Conservation (phyloP, 2,113 vertebrate genomes). For the Indicator maculatus region DNA sequence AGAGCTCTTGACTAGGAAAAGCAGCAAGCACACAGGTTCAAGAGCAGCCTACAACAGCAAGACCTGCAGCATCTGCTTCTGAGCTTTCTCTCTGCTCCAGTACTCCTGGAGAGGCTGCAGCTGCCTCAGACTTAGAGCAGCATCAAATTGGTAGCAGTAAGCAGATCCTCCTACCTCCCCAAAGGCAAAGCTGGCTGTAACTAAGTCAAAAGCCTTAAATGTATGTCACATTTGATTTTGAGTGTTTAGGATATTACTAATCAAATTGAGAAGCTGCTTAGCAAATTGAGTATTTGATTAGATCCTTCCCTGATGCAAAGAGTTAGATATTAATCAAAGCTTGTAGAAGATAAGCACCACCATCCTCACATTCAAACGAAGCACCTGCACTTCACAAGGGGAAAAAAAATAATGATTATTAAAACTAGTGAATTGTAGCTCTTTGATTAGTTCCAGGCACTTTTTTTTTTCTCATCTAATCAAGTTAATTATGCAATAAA, state of each 20-base stretch:
- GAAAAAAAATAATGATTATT: constrained; percentile 27
- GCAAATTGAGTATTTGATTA: constrained; percentile 70
- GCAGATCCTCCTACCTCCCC: background rate
- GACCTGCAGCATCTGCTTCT: background rate
- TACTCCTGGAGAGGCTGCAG: background rate
- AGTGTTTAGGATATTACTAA: constrained; percentile 63
- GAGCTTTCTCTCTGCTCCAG: background rate
- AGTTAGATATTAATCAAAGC: constrained; percentile 70
- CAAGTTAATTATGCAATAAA: constrained; percentile 68
- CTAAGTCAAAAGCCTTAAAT: constrained; percentile 14
- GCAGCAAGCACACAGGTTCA: background rate
- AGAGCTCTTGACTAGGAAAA: background rate
- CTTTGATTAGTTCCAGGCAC: constrained; percentile 54
- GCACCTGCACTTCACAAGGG: constrained; percentile 56
- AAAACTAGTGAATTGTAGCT: constrained; percentile 31
- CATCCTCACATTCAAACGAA: constrained; percentile 34
- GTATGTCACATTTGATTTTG: constrained; percentile 37
- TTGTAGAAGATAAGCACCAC: constrained; percentile 35
- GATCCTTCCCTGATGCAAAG: constrained; percentile 48
- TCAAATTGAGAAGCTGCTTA: constrained; percentile 72
- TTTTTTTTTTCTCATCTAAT: constrained; percentile 65
- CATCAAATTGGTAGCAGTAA: background rate
- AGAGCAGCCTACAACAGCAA: background rate
- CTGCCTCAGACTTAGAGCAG: background rate
- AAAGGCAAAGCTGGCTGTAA: background rate